Evolutionary conservation across 2,797 vertebrate genomes (phyloP), one percentile per base, ranked within the genome.

Genomic region (Alca torda): DNA sequence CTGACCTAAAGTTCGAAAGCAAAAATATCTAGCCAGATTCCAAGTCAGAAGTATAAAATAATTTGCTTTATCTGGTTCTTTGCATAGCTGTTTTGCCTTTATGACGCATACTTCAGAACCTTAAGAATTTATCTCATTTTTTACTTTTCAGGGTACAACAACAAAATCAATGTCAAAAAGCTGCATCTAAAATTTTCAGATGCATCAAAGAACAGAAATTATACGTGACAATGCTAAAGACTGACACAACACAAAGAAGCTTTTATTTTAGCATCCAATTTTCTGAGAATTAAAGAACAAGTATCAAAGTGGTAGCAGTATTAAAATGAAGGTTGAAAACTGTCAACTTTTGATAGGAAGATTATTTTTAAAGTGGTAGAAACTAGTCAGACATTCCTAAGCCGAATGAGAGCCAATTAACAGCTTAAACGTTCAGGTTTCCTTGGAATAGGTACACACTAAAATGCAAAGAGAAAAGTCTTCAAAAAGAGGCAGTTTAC

Each of bases 261-360:
- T 95, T 97, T 91, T 75, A 93, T 75, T 91, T 86, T 76, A 89
- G 67, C 59, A 81, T 81, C 12, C 54, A 75, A 43, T 95, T 93
- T 93, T 80, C 50, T 81, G 45, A 95, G 76, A 91, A 84, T 68
- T 90, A 69, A 93, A 95, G 83, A 75, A 53, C 43, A 85, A 86
- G 53, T 90, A 92, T 67, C 60, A 68, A 84, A 81, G 79, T 7
- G 15, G 51, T 78, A 73, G 41, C 30, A 84, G 21, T 23, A 91
- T 48, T 88, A 85, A 88, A 95, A 88, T 31, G 70, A 93, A 84
- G 33, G 77, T 45, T 93, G 80, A 84, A 91, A 94, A 91, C 73
- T 93, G 93, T 76, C 88, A 95, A 28, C 9, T 90, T 95, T 84
- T 92, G 92, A 93, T 84, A 81, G 73, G 56, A 95, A 91, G 73